phyloP scores from a whole-genome alignment of 2,797 vertebrate genomes.

The Rhabdomys pumilio region DNA sequence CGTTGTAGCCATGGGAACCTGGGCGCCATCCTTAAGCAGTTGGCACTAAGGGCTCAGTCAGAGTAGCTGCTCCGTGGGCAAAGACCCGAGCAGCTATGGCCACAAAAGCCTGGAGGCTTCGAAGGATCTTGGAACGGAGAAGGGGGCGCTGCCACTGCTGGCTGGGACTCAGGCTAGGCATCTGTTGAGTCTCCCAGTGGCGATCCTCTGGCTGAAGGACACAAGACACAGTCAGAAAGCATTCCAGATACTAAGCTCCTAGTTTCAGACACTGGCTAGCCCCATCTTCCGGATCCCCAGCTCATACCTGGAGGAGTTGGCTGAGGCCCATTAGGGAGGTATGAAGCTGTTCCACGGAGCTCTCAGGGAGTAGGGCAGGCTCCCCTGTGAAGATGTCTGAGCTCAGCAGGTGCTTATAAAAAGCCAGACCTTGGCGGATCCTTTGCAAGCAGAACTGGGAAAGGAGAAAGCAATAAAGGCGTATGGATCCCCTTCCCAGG shows the following conservation, averaged over 20 bases:
- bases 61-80: conserved; percentile 85
- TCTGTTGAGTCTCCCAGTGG: conserved; percentile 35
- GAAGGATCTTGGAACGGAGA: conserved; percentile 84
- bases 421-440: conserved; percentile 85
- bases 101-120: conserved; percentile 87
- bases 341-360: conserved; percentile 76
- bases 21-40: neutral
- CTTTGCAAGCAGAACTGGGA: conserved; percentile 86
- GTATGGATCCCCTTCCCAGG: neutral
- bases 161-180: conserved; percentile 1
- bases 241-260: neutral
- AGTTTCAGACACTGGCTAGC: neutral
- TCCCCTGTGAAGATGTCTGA: conserved; percentile 85
- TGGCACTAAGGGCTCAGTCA: conserved; percentile 69
- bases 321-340: conserved; percentile 78
- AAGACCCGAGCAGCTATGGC: conserved; percentile 87
- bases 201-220: conserved; percentile 66
- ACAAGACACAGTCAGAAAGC: conserved; percentile 56
- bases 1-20: neutral
- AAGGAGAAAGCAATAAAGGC: neutral
- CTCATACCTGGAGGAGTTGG: conserved; percentile 82
- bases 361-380: conserved; percentile 44
- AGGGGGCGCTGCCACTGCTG: conserved; percentile 67
- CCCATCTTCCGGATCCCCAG: neutral
- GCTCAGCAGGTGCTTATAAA: conserved; percentile 86